Base-by-base conservation (phyloP, 1,140 invertebrate genomes). In the Penaeus chinensis region DNA sequence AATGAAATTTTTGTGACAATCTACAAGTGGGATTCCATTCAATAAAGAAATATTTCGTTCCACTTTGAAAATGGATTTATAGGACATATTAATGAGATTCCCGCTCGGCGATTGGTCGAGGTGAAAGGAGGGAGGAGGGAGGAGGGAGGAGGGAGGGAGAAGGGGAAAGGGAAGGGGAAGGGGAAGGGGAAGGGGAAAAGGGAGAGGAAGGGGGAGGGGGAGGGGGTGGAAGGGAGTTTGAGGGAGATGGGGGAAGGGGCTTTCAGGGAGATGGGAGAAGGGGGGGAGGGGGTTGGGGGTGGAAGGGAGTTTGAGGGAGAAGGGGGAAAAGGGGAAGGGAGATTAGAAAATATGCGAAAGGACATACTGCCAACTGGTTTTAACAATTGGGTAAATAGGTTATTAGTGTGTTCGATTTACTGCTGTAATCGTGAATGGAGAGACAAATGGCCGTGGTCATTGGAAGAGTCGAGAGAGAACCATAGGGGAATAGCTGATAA, bases 1-100 rank as follows among this genome's bases (percentile, higher is more conserved):
- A 87, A 87, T 87, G 86, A 87, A 87, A 87, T 87, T 87, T 82
- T 87, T 82, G 86, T 87, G 86, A 82, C 86, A 87, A 83, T 83
- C 78, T 76, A 66, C 66, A 63, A 87, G 86, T 65, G 86, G 86
- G 86, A 77, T 77, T 82, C 86, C 86, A 42, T 82, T 87, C 86
- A 78, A 87, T 87, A 78, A 78, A 82, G 86, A 87, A 82, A 87
- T 87, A 87, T 87, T 78, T 87, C 80, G 86, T 87, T 86, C 80
- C 81, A 82, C 71, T 82, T 78, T 82, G 86, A 87, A 83, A 87
- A 87, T 87, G 80, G 86, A 87, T 87, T 87, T 83, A 82, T 83
- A 87, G 86, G 27, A 82, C 69, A 76, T 82, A 83, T 87, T 87
- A 87, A 87, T 87, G 86, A 87, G 80, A 65, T 83, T n/a, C 42